A percentile compares a stretch with the other conserved stretches of the same genome.
Evolutionary conservation across 2,797 vertebrate genomes (phyloP).

Genomic region (Enteromius trimaculatus): DNA sequence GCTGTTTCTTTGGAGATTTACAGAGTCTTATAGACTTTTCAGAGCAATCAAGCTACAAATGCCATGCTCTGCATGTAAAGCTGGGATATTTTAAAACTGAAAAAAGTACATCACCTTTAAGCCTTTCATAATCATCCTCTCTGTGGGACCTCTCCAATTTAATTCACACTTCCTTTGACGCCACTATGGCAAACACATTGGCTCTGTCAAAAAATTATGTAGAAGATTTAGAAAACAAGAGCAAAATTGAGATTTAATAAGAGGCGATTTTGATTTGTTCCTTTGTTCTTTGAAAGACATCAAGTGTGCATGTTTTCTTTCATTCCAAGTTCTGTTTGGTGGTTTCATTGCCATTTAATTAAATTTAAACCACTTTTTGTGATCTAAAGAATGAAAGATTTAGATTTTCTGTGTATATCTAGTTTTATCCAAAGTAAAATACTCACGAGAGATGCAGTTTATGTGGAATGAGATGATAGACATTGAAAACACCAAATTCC

Average conservation of each 20-base stretch:
- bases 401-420: neutral
- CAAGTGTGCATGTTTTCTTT: neutral
- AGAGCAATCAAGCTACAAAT: neutral
- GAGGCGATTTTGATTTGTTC: neutral
- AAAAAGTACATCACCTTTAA: neutral
- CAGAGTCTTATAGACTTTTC: neutral
- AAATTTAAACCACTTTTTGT: neutral
- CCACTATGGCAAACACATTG: neutral
- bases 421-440: neutral
- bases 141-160: neutral
- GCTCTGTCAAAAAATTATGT: neutral
- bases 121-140: constrained; percentile 12
- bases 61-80: neutral
- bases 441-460: neutral
- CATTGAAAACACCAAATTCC: neutral
- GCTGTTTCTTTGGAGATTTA: neutral
- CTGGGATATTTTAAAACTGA: neutral
- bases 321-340: neutral
- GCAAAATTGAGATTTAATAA: neutral
- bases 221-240: neutral
- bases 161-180: neutral
- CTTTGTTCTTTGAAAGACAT: neutral
- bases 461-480: neutral
- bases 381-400: neutral
- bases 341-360: neutral